phyloP scores from a whole-genome alignment of 2,797 vertebrate species.

The Eospalax fontanierii region DNA sequence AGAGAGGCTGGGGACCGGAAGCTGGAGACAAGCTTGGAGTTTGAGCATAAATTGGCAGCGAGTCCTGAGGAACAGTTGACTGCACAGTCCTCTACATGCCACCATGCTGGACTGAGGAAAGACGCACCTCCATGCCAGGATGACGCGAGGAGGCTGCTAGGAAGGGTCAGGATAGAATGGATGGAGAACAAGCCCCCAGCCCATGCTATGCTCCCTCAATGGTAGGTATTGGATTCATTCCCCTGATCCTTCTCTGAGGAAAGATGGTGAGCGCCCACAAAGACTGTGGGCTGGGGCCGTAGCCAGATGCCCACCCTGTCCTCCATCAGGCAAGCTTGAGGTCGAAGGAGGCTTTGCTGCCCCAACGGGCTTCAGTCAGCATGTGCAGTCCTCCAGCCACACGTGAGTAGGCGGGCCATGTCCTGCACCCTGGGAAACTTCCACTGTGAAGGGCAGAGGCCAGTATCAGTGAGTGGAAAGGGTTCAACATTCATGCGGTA shows the following conservation, averaged over 20 bases:
- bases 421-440: neutral
- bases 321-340: too few relatives aligned
- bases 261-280: neutral
- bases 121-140: neutral
- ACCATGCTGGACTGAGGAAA: neutral
- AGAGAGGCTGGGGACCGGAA: neutral
- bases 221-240: neutral
- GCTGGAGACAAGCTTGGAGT: neutral
- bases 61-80: neutral
- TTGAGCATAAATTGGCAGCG: neutral
- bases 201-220: neutral
- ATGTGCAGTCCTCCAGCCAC: too few relatives aligned
- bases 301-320: too few relatives aligned
- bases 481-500: too few relatives aligned
- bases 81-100: neutral
- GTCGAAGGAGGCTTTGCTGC: neutral
- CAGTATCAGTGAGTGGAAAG: neutral
- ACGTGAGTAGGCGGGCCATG: neutral
- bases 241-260: neutral
- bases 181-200: neutral
- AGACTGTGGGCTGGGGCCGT: neutral
- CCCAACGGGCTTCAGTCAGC: neutral
- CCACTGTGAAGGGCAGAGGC: neutral
- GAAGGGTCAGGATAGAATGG: neutral
- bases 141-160: neutral